Evolutionary conservation across 2,113 vertebrate species (phyloP), one percentile per base, ranked within the genome.

Genomic region (Catharus fuscescens): DNA sequence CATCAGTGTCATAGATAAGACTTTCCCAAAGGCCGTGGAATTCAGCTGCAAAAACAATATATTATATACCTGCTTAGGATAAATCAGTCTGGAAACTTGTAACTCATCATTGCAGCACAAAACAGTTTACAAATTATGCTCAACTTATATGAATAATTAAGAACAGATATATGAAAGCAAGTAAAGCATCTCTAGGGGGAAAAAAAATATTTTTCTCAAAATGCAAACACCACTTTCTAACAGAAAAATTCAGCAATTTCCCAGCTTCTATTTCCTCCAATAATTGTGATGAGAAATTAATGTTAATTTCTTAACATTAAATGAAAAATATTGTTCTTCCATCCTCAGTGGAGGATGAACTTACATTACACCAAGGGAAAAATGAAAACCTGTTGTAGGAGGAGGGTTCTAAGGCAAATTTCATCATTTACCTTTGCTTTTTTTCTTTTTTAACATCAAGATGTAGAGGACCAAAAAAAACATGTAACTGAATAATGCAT

Each of bases 21-120:
- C 99, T 99, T 85, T 99, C 99, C 99, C 99, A 99, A 64, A 99
- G 98, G 70, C 99, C 99, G 9, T 99, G 98, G 95, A 99, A 99
- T 93, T 99, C 99, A 96, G 95, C 99, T 99, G 96, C 12, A 93
- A 98, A 96, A 95, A 50, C 32, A 97, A 96, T 42, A 52, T 18
- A 77, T 87, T 32, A 92, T 18, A 61, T 18, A 87, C 18, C 18
- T 72, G 44, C 29, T 92, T 47, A 88, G 32, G 45, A 62, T 23
- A 84, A 91, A 72, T 69, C 32, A 79, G 0, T 45, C 54, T 34
- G 45, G 29, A 21, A 87, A 81, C 8, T n/a, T 78, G 31, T 60
- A 59, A 76, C 32, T 56, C 53, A 61, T 15, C 12, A 71, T 0
- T 61, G 32, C 53, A 92, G 65, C n/a, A 76, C 45, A 76, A 72